These are phyloP conservation scores for Hemibagrus wyckioides DNA, from an alignment of 2,113 vertebrate species.

Conservation along the genomic window DNA sequence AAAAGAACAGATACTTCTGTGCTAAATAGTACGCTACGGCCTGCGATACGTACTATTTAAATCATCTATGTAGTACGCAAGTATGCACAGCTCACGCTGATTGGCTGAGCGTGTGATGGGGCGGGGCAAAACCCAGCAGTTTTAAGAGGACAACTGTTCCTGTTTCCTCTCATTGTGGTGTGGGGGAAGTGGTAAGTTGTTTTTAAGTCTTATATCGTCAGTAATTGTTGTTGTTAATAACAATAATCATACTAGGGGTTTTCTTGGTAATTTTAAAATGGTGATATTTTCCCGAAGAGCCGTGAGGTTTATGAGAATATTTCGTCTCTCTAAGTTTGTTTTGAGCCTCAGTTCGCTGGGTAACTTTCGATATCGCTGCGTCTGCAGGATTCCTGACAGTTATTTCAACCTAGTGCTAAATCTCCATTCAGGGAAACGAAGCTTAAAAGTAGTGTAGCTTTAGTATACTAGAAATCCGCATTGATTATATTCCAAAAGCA, in stretches of 20 bases:
- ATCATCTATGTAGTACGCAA: background rate
- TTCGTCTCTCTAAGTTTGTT: too few species aligned
- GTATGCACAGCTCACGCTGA: background rate
- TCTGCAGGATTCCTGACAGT: background rate
- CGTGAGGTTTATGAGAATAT: too few species aligned
- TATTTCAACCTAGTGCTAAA: background rate
- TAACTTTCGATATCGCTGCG: background rate
- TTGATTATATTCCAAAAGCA: background rate
- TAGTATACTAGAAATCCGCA: too few species aligned
- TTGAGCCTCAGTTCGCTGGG: too few species aligned
- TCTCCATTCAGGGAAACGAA: background rate
- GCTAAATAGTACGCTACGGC: background rate
- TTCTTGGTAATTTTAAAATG: background rate
- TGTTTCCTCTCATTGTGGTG: slow-evolving; percentile 18
- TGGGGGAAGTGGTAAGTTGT: slow-evolving; percentile 33
- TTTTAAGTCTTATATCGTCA: rapidly evolving
- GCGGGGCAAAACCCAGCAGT: slow-evolving; percentile 3
- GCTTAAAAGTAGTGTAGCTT: too few species aligned
- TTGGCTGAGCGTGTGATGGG: slow-evolving; percentile 9
- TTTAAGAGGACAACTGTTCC: slow-evolving; percentile 36
- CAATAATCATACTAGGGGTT: background rate
- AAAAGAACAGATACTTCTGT: background rate
- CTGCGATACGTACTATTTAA: background rate
- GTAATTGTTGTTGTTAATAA: background rate
- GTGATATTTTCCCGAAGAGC: too few species aligned